Conservation (phyloP, 1,140 invertebrate genomes). For the Ditylenchus dipsaci region DNA sequence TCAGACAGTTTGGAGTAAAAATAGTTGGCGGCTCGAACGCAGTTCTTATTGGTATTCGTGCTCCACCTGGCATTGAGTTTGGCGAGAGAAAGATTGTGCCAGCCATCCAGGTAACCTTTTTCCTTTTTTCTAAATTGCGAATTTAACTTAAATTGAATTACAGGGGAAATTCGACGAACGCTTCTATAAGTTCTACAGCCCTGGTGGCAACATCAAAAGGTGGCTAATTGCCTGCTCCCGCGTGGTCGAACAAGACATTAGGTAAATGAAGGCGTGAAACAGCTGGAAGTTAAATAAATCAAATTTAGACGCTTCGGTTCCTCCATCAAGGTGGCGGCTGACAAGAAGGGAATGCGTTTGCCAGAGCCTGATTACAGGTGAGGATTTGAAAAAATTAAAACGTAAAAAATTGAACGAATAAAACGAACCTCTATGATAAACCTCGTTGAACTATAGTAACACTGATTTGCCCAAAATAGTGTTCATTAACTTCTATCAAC, state of each 20-base stretch:
- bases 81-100: conserved; percentile 6
- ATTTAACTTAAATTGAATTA: background rate
- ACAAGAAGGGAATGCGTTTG: conserved; percentile 18
- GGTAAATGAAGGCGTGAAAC: background rate
- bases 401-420: no score
- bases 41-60: conserved; percentile 9
- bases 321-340: conserved; percentile 7
- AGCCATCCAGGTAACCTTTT: background rate
- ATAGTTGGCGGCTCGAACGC: conserved; percentile 6
- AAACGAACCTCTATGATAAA: no score
- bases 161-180: conserved; percentile 14
- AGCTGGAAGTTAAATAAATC: background rate
- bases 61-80: background rate
- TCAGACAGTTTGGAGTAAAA: conserved; percentile 13
- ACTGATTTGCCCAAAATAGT: no score
- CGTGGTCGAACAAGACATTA: background rate
- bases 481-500: no score
- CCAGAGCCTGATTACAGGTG: conserved; percentile 13
- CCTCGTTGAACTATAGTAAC: no score
- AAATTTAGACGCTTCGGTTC: background rate
- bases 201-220: background rate
- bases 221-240: conserved; percentile 16
- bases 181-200: background rate
- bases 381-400: background rate
- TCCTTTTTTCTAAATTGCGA: background rate